These are phyloP conservation scores for Drosophila equinoxialis DNA, from an alignment of 1,140 invertebrate genomes.

Conservation along the genomic window DNA sequence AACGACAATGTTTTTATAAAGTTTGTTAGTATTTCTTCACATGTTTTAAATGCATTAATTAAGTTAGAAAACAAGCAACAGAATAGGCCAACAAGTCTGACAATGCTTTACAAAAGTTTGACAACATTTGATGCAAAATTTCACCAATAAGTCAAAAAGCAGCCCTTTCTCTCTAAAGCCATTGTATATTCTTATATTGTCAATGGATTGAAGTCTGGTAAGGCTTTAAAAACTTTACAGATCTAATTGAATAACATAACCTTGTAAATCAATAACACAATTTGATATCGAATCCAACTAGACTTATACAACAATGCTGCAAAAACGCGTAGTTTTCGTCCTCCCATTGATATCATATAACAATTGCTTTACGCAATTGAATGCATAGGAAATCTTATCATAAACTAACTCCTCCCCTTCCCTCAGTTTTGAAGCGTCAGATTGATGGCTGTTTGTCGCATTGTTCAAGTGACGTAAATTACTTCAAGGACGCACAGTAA, in stretches of 20 bases:
- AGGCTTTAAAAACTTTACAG: not conserved
- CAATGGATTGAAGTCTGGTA: not conserved
- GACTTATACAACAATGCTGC: not conserved
- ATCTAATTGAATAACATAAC: not conserved
- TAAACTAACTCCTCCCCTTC: conserved; percentile 5
- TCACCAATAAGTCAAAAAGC: too few species aligned
- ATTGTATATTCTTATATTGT: too few species aligned
- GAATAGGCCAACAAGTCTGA: too few species aligned
- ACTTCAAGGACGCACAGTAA: conserved; percentile 76
- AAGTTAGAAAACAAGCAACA: too few species aligned
- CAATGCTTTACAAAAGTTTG: too few species aligned
- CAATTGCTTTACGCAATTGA: conserved; percentile 8
- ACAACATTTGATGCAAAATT: too few species aligned
- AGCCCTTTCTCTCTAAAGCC: too few species aligned
- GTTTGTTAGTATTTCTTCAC: too few species aligned
- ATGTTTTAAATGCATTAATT: too few species aligned
- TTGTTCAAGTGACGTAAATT: conserved; percentile 63
- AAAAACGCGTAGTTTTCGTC: not conserved
- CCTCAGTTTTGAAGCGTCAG: conserved; percentile 1
- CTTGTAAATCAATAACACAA: conserved; percentile 2
- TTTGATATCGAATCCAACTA: not conserved
- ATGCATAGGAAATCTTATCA: conserved; percentile 9
- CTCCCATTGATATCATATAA: not conserved
- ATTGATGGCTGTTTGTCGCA: not conserved
- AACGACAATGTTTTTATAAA: too few species aligned